Evolutionary conservation across 1,140 invertebrate genomes (phyloP), one percentile per base, ranked within the genome.

Genomic region (Scaptomyza hsui): DNA sequence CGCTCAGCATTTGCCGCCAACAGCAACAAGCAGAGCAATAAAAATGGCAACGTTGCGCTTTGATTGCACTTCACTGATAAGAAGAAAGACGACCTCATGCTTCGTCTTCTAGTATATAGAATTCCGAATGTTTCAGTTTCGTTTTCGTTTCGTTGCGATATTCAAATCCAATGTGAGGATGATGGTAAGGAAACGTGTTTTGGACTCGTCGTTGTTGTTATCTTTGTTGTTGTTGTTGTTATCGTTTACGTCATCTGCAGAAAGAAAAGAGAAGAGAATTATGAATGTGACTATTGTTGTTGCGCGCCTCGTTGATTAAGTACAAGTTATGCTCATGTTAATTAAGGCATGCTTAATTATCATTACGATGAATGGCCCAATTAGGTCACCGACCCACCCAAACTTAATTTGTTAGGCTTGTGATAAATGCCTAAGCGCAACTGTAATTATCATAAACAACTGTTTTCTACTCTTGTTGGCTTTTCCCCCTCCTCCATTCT

Each of bases 381-480:
- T 55, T 64, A 61, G 80, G 78, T 85, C 81, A 77, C 37, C 60
- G 75, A 85, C 80, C 76, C 75, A 78, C 21, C 39, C 37, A 61
- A 64, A 59, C 52, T 32, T 68, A 72, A 75, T 72, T 82, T 57
- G 69, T 65, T 45, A 44, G 16, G 15, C 19, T 4, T 13, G 26
- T 29, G 21, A 26, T 41, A 72, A 59, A 37, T 56, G 47, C 55
- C 29, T 32, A 39, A 39, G 60, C 68, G 12, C 32, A 76, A 76
- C 72, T 82, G 59, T 67, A 83, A 83, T 83, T 85, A 83, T 75
- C 79, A 83, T 83, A 83, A 83, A 72, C 79, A 83, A 83, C 79
- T 72, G 79, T 72, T 71, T 64, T 70, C 51, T 16, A 49, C 21
- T 48, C 26, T 47, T 75, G 52, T 35, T 59, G 51, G 73, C 55